Conservation (phyloP, 2,797 vertebrate species). For the Phaenicophaeus curvirostris region DNA sequence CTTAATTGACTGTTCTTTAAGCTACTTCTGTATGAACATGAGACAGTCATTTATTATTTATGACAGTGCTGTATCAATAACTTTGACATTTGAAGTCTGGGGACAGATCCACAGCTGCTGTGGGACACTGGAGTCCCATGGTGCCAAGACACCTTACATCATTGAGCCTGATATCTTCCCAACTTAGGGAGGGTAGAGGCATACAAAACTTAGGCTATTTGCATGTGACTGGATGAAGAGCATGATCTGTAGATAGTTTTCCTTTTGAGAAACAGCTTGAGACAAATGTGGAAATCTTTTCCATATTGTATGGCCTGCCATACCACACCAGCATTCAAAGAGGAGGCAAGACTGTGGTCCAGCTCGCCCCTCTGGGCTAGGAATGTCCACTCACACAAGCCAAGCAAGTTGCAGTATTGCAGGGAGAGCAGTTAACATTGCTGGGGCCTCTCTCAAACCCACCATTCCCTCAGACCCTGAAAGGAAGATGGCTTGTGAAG, state of each 20-base stretch:
- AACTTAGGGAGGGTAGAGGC: not conserved
- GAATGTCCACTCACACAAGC: not conserved
- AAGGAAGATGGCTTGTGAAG: not conserved
- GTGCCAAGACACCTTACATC: not conserved
- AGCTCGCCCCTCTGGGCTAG: not conserved
- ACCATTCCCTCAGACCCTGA: not conserved
- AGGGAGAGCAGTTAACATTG: not conserved
- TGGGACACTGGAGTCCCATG: not conserved
- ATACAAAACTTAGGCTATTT: not conserved
- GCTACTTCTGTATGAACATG: not conserved
- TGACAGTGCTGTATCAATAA: not conserved
- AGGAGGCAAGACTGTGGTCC: not conserved
- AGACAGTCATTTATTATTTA: not conserved
- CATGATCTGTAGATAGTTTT: not conserved
- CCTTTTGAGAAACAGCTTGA: not conserved
- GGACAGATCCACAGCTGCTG: not conserved
- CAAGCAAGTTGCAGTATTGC: not conserved
- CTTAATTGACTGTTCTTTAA: not conserved
- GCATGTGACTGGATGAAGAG: not conserved
- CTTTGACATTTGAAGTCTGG: not conserved
- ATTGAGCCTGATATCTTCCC: not conserved
- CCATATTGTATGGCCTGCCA: not conserved
- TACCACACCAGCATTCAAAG: rapidly evolving
- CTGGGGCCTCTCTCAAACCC: not conserved
- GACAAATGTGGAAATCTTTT: not conserved